Conservation (phyloP, 2,797 vertebrate species). For the Limnodromus scolopaceus region DNA sequence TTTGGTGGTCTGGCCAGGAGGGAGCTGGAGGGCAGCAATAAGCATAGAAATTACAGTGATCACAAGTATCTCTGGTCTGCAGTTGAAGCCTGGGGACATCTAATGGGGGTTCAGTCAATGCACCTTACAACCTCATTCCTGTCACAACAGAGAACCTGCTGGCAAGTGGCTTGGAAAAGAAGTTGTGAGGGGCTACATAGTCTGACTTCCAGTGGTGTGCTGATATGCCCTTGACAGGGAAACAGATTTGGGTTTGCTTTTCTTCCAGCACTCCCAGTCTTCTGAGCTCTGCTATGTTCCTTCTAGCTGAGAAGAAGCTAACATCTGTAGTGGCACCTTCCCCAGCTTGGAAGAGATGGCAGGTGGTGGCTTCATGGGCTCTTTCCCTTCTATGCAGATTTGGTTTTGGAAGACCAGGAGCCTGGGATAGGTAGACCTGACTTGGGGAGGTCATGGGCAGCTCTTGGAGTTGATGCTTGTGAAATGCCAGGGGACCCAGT, state of each 20-base stretch:
- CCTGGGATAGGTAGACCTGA: neutral
- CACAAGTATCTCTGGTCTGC: neutral
- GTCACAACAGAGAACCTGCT: neutral
- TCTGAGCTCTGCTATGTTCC: neutral
- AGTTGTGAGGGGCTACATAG: rapidly evolving
- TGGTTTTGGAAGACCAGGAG: neutral
- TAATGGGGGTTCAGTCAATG: neutral
- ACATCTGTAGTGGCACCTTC: neutral
- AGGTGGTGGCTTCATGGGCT: neutral
- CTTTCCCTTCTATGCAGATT: neutral
- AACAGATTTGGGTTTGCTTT: neutral
- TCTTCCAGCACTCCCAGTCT: neutral
- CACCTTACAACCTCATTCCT: neutral
- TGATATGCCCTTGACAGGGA: neutral
- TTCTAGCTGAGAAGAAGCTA: neutral
- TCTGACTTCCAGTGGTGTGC: neutral
- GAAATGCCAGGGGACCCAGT: neutral
- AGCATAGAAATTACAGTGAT: neutral
- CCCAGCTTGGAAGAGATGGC: neutral
- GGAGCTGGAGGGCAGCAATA: neutral
- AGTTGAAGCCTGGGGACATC: neutral
- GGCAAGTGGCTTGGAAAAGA: neutral
- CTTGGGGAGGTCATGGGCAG: neutral
- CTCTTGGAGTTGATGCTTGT: neutral
- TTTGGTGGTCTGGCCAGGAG: neutral